These are phyloP conservation scores for Pseudomyrmex flavicornis DNA, from an alignment of 1,140 invertebrate genomes.

Conservation along the genomic window DNA sequence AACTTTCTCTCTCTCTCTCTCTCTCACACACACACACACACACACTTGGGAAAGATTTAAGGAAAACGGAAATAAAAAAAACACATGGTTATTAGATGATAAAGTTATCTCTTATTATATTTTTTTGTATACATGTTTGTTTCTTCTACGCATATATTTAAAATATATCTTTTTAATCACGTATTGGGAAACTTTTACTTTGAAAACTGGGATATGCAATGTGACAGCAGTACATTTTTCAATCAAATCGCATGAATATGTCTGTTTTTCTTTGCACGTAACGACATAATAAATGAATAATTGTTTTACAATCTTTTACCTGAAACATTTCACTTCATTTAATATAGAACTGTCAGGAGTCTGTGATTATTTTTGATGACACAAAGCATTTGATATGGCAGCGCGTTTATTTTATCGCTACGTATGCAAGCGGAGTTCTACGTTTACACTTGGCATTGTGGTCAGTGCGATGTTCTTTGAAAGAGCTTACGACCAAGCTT, in stretches of 20 bases:
- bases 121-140: too few relatives aligned
- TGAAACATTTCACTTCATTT: constrained; percentile 6
- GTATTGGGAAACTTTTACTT: background rate
- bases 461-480: constrained; percentile 61
- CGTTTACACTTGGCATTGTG: constrained; percentile 51
- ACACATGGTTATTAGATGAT: too few relatives aligned
- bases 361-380: background rate
- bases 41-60: too few relatives aligned
- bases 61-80: too few relatives aligned
- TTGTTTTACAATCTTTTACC: background rate
- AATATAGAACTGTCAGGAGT: background rate
- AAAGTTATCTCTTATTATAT: too few relatives aligned
- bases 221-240: background rate
- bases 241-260: background rate
- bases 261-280: too few relatives aligned
- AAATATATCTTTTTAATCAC: background rate
- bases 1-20: too few relatives aligned
- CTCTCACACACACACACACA: too few relatives aligned
- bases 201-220: background rate
- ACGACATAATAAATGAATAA: constrained; percentile 12
- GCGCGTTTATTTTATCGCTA: constrained; percentile 61
- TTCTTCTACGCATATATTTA: too few relatives aligned
- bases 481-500: constrained; percentile 57
- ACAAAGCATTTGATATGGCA: constrained; percentile 8
- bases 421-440: constrained; percentile 61